These are phyloP conservation scores for Dolichoris vasculosae DNA, from an alignment of 1,140 invertebrate species.

Conservation along the genomic window DNA sequence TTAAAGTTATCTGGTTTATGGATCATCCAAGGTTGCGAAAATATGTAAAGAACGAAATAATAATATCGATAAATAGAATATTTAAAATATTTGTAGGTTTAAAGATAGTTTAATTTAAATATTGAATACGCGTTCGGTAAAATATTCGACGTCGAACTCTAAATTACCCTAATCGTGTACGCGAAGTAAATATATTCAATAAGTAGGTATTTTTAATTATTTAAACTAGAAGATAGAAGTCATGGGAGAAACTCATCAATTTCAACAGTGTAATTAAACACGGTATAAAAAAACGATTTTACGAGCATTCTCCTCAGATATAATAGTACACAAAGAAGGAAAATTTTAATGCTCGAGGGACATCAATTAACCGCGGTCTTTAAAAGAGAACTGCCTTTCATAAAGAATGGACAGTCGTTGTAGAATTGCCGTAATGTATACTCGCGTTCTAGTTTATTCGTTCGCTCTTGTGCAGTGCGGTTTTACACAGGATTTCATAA, in stretches of 20 bases:
- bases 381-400: slow-evolving; percentile 55
- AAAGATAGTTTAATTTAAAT: no score
- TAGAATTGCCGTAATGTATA: slow-evolving; percentile 41
- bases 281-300: slow-evolving; percentile 39
- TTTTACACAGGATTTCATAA: slow-evolving; percentile 8
- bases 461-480: slow-evolving; percentile 29
- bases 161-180: no score
- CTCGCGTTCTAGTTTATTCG: slow-evolving; percentile 31
- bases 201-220: background rate
- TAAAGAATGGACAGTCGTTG: slow-evolving; percentile 42
- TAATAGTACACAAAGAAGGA: slow-evolving; percentile 29
- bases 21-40: no score
- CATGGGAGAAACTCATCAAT: slow-evolving; percentile 28
- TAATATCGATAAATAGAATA: no score
- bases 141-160: no score
- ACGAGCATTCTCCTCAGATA: slow-evolving; percentile 29
- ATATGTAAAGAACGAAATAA: no score
- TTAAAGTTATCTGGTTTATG: no score
- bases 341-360: slow-evolving; percentile 43
- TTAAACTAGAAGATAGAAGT: background rate
- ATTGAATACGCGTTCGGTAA: no score
- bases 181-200: background rate
- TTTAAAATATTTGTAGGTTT: no score
- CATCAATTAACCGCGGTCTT: slow-evolving; percentile 55
- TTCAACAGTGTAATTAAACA: slow-evolving; percentile 28